Base-by-base conservation (phyloP, 2,113 vertebrate species). In the Gallinago jamesoni region DNA sequence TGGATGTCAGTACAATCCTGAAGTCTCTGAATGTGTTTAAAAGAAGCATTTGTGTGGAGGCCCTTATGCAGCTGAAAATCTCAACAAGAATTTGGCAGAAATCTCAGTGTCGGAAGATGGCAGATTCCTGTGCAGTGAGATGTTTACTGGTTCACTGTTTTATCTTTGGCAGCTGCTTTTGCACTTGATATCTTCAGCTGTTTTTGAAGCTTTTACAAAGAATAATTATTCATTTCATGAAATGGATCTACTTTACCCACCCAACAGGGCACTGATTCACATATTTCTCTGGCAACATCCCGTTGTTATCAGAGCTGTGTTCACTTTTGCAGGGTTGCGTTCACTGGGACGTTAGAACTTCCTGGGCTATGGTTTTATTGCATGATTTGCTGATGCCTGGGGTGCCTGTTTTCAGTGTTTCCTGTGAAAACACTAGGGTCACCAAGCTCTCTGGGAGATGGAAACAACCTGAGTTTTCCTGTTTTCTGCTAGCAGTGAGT, bases 91-190 rank as follows among this genome's bases (percentile, higher is more conserved):
- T 98, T 98, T 98, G 98, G 98, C 98, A 96, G 87, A 90, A 96
- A 84, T 88, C 75, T 84, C 57, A 11, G 76, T 69, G 57, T 95
- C 20, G 57, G 96, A 98, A 97, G 98, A 98, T 97, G 96, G 97
- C 97, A 98, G 98, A 99, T 99, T 99, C 98, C 98, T 98, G 97
- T 85, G 90, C 96, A 95, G 77, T 97, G 98, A 98, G 98, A 97
- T 98, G 97, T 98, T 97, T 96, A 86, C 92, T 63, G 60, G 78
- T 91, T 95, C 94, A 56, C 87, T 89, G 90, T 94, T 97, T 97
- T 97, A 96, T 98, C 96, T 97, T 92, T 96, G 95, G 96, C 95
- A 92, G 80, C 93, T 87, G 84, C 81, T 95, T 91, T 95, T 89
- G 75, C 93, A 79, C 80, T 96, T 96, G 93, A 92, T 96, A 88